Base-by-base conservation (phyloP, 2,888 invertebrate species). In the Saturnia pavonia region DNA sequence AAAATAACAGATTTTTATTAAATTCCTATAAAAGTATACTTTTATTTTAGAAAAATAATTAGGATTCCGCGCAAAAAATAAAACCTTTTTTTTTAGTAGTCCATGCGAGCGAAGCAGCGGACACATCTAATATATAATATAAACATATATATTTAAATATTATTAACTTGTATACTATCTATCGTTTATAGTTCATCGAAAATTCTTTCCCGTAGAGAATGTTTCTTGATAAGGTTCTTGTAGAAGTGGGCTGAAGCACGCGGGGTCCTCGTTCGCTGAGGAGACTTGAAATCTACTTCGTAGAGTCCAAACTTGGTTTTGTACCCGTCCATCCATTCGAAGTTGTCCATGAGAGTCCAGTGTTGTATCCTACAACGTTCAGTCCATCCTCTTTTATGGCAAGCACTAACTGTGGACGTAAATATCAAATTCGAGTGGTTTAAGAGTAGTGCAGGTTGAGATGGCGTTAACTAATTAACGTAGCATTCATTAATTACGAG, bases 301-400 rank as follows among this genome's bases (percentile, higher is more conserved):
- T 94, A 95, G 6, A 96, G 80, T 3, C 96, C 96, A 80, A 95
- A 96, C 76, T 91, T 92, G 74, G 89, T 87, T n/a, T 83, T 42
- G 78, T 94, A 95, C n/a, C 95, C 95, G 48, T 81, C 81, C 91
- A 77, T 82, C 95, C 95, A 95, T 84, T 96, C 95, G 75, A 95
- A 95, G 78, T 95, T 95, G 78, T 96, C 96, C 89, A 95, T 89
- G 16, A 96, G 85, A 1, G 95, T 94, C 95, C 95, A 95, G 0
- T 95, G 1, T 94, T 92, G 82, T 95, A 96, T 0, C 94, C 95
- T 43, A 84, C 85, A 0, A 94, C 82, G 54, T 90, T 89, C 57
- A 92, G 89, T 0, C 85, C 85, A 74, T 94, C 94, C 74, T 88
- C 84, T 63, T 74, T 69, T 12, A 89, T 88, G 0, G 92, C 90